A percentile compares a stretch with the other conserved stretches of the same genome.
phyloP scores from a whole-genome alignment of 2,888 invertebrate species.

The Ctena decussata region DNA sequence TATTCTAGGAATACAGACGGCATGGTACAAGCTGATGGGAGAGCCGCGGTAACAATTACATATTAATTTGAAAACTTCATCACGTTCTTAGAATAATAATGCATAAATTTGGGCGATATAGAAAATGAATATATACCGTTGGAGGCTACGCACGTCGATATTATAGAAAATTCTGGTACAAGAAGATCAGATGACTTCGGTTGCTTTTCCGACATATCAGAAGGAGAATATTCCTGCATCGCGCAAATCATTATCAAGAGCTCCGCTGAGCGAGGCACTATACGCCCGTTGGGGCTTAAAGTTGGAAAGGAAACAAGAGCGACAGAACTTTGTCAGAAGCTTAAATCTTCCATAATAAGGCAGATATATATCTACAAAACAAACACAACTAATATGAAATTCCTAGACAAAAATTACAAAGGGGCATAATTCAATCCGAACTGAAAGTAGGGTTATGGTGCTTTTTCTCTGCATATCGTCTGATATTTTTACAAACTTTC shows the following conservation, averaged over 20 bases:
- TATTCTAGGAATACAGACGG: slow-evolving; percentile 17
- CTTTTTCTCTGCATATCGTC: too few relatives aligned
- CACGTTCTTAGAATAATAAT: slow-evolving; percentile 18
- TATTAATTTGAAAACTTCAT: slow-evolving; percentile 10
- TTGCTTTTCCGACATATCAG: slow-evolving; percentile 23
- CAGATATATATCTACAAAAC: too few relatives aligned
- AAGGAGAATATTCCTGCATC: slow-evolving; percentile 20
- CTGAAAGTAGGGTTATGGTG: too few relatives aligned
- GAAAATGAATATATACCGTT: slow-evolving; percentile 24
- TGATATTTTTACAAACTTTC: too few relatives aligned
- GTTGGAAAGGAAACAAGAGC: too few relatives aligned
- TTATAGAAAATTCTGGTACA: background rate
- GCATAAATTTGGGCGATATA: background rate
- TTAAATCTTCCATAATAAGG: too few relatives aligned
- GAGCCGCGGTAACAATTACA: slow-evolving; percentile 20
- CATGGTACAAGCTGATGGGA: slow-evolving; percentile 21
- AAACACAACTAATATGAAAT: too few relatives aligned
- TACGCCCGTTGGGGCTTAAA: too few relatives aligned
- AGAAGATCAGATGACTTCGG: slow-evolving; percentile 31
- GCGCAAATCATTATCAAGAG: slow-evolving; percentile 14
- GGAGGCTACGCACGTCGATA: slow-evolving; percentile 26
- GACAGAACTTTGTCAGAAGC: too few relatives aligned
- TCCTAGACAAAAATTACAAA: too few relatives aligned
- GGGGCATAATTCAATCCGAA: too few relatives aligned
- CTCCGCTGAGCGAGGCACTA: too few relatives aligned